Conservation (phyloP, 2,888 invertebrate species). For the Epinotia ramella region DNA sequence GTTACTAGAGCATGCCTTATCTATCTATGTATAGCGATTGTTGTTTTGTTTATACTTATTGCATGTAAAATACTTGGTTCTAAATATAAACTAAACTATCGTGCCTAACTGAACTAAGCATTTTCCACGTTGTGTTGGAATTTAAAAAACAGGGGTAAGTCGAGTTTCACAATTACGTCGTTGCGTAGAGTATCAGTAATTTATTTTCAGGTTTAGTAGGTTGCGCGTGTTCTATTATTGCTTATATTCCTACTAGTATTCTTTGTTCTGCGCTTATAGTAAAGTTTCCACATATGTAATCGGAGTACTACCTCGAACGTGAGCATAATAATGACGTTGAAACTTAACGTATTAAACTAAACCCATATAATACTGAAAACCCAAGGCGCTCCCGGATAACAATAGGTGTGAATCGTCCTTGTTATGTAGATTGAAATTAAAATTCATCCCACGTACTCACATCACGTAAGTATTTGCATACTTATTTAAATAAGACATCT, state of each 20-base stretch:
- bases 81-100: background rate
- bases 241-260: background rate
- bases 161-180: background rate
- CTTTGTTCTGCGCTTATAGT: background rate
- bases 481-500: constrained; percentile 48
- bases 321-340: constrained; percentile 27
- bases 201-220: background rate
- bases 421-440: constrained; percentile 53
- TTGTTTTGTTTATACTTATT: constrained; percentile 8
- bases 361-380: constrained; percentile 26
- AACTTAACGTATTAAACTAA: constrained; percentile 37
- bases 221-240: background rate
- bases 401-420: constrained; percentile 41
- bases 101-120: background rate
- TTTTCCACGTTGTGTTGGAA: too few relatives aligned
- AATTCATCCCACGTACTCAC: constrained; percentile 53
- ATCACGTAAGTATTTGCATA: constrained; percentile 50
- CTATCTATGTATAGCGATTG: constrained; percentile 25
- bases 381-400: constrained; percentile 14
- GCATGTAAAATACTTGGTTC: background rate
- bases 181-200: background rate
- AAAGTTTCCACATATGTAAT: constrained; percentile 25
- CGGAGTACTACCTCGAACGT: constrained; percentile 25
- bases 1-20: constrained; percentile 37
- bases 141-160: too few relatives aligned